phyloP scores from a whole-genome alignment of 2,888 invertebrate genomes.

The Ornithoptera priamus region DNA sequence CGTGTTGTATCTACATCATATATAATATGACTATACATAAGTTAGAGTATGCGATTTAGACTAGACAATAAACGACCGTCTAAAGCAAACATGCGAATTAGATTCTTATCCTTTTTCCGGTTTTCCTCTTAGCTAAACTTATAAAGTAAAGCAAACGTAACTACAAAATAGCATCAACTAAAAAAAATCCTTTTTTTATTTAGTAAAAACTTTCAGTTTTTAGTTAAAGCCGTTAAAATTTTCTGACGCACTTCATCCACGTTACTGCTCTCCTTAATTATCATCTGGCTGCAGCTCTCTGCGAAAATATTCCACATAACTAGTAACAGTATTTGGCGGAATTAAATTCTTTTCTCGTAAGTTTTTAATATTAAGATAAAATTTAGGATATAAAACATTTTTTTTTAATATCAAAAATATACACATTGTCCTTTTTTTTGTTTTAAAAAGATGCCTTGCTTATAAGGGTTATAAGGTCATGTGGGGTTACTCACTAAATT shows the following conservation, averaged over 20 bases:
- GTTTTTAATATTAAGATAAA: background rate
- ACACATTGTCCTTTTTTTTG: background rate
- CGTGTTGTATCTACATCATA: too few relatives aligned
- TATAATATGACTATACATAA: too few relatives aligned
- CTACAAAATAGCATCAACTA: too few relatives aligned
- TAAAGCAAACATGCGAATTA: too few relatives aligned
- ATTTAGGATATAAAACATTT: background rate
- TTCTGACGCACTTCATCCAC: slow-evolving; percentile 17
- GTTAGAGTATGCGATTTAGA: too few relatives aligned
- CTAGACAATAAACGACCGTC: too few relatives aligned
- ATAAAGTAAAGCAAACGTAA: too few relatives aligned
- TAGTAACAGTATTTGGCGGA: slow-evolving; percentile 1
- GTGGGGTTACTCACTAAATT: too few relatives aligned
- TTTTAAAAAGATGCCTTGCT: background rate
- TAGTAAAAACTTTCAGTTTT: background rate
- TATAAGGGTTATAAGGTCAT: too few relatives aligned
- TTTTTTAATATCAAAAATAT: background rate
- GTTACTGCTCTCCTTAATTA: slow-evolving; percentile 18
- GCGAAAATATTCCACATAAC: slow-evolving; percentile 3
- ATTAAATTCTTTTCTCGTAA: background rate
- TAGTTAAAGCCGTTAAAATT: slow-evolving; percentile 4
- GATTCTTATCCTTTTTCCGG: too few relatives aligned
- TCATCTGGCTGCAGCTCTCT: slow-evolving; percentile 5
- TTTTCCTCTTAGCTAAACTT: too few relatives aligned
- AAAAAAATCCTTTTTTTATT: too few relatives aligned